Evolutionary conservation across 2,888 invertebrate species (phyloP).

Genomic region (Napeogenes inachia): DNA sequence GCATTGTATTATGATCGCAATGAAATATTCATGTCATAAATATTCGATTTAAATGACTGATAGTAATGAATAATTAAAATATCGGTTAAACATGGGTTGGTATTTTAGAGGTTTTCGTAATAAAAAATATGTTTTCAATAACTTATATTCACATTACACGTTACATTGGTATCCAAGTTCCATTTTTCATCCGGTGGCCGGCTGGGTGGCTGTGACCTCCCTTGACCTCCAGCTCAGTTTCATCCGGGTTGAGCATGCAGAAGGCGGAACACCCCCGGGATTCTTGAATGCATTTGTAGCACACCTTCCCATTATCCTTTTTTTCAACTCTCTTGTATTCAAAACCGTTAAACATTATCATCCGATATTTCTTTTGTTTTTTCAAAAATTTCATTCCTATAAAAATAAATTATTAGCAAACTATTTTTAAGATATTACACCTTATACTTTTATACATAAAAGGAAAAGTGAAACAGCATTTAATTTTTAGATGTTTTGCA

Average conservation of each 20-base stretch:
- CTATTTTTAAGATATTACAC: too few relatives aligned
- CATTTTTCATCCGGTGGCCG: not conserved
- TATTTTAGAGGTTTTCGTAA: not conserved
- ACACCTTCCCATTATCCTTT: conserved; percentile 41
- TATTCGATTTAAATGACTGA: too few relatives aligned
- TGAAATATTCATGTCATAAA: too few relatives aligned
- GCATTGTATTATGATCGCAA: not conserved
- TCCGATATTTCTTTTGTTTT: conserved; percentile 44
- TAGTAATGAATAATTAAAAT: too few relatives aligned
- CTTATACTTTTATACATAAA: too few relatives aligned
- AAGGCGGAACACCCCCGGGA: conserved; percentile 43
- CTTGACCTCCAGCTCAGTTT: conserved; percentile 25
- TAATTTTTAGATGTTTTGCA: too few relatives aligned
- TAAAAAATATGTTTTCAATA: not conserved
- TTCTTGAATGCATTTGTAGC: conserved; percentile 44
- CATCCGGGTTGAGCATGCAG: conserved; percentile 34
- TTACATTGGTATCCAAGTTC: conserved; percentile 6
- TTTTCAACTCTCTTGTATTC: conserved; percentile 43
- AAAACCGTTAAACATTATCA: conserved; percentile 39
- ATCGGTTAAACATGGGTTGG: too few relatives aligned
- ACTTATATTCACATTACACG: not conserved
- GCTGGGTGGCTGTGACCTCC: conserved; percentile 35
- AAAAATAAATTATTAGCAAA: conserved; percentile 16
- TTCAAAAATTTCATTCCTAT: conserved; percentile 36
- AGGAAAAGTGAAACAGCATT: too few relatives aligned